Evolutionary conservation across 2,888 invertebrate species (phyloP), one percentile per base, ranked within the genome.

Genomic region (Eilema caniola): DNA sequence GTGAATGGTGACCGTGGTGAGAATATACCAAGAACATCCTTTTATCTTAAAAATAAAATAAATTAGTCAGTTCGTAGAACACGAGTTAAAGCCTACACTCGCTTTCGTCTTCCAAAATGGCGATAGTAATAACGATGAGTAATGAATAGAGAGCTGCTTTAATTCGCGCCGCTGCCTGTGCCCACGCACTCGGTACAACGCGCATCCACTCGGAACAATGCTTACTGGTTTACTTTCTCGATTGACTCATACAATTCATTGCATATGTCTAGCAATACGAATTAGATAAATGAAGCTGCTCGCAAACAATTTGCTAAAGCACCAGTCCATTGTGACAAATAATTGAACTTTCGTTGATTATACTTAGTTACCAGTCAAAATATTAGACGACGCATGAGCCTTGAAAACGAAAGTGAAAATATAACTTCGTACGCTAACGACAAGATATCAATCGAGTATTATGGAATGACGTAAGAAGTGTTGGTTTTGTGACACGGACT

Each of bases 81-180:
- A 69, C 41, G 72, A 69, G 86, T 86, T 85, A 86, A 86, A 90
- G 87, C 93, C 93, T 92, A 94, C 93, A 92, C 92, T 91, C 90
- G 90, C 92, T 94, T 94, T 94, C 93, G 92, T 92, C 90, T 91
- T 91, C 93, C 85, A 88, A 94, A 92, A 93, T 89, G 93, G 93
- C 83, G 87, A 93, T 93, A 92, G 94, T 92, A 95, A 94, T 93
- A 94, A 92, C 90, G 90, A 95, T 94, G 95, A 94, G 94, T 95
- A 95, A 95, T 95, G 94, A 92, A 95, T 95, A 95, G 95, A 95
- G 95, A 95, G 95, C 92, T 93, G 94, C 87, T 94, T 93, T 93
- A 94, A 92, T 94, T 93, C 90, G 91, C 94, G 90, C 91, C 89
- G 93, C 89, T 90, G 91, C 89, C 90, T 90, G 91, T 87, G 89